Conservation (phyloP, 2,888 invertebrate species). For the Gibbula magus region DNA sequence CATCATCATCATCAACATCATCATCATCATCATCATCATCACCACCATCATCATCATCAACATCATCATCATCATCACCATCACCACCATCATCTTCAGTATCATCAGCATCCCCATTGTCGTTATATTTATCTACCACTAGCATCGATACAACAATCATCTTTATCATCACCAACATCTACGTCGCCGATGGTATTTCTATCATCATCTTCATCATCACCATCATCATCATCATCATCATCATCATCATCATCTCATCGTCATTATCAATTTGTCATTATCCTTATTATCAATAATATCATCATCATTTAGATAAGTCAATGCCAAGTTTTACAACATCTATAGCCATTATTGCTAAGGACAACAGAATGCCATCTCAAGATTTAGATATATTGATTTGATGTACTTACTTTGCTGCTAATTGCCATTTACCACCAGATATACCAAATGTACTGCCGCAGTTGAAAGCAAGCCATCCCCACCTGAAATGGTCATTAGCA, state of each 20-base stretch:
- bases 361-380: no score
- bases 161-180: no score
- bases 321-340: no score
- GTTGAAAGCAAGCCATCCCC: conserved; percentile 97
- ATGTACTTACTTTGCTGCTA: conserved; percentile 78
- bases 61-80: conserved; percentile 16
- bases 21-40: conserved; percentile 5
- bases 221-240: no score
- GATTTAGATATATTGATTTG: neutral
- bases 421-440: conserved; percentile 91
- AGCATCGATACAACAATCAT: no score
- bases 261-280: neutral
- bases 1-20: no score
- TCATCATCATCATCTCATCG: no score
- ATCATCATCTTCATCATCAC: no score
- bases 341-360: no score
- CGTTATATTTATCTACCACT: neutral
- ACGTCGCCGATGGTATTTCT: no score
- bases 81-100: neutral
- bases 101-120: neutral
- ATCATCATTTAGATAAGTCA: neutral
- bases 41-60: conserved; percentile 10
- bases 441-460: conserved; percentile 84
- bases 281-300: neutral
- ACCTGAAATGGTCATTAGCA: conserved; percentile 73